phyloP scores from a whole-genome alignment of 2,113 vertebrate species.

The Sarotherodon lohbergeri region DNA sequence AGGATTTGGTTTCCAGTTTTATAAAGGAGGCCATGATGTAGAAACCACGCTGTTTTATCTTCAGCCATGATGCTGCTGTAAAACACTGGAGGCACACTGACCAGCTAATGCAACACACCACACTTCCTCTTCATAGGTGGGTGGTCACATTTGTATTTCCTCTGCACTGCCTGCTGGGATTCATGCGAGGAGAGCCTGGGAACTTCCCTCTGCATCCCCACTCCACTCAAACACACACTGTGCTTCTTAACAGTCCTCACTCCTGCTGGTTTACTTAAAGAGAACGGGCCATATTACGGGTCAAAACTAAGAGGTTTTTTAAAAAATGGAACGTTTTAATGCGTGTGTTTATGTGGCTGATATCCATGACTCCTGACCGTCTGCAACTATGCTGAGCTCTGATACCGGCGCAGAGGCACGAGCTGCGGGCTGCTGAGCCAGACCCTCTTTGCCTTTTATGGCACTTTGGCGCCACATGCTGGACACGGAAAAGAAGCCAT shows the following conservation, averaged over 20 bases:
- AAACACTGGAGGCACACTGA: neutral
- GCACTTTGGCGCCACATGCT: neutral
- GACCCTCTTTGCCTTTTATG: neutral
- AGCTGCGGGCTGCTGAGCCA: neutral
- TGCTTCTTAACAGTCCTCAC: neutral
- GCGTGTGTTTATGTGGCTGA: neutral
- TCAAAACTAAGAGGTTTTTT: neutral
- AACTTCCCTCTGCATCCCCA: neutral
- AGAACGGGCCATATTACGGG: neutral
- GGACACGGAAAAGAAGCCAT: neutral
- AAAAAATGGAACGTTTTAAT: neutral
- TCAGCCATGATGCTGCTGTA: neutral
- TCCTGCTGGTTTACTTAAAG: neutral
- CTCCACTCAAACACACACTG: neutral
- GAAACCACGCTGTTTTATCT: neutral
- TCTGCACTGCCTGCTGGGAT: constrained; percentile 6
- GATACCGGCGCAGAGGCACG: neutral
- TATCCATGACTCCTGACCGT: neutral
- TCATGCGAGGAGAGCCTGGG: neutral
- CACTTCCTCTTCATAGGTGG: constrained; percentile 20
- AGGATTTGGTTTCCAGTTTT: neutral
- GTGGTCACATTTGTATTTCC: constrained; percentile 60
- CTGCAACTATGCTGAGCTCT: neutral
- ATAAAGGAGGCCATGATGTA: neutral
- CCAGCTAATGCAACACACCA: neutral